These are phyloP conservation scores for Cavia porcellus DNA, from an alignment of 2,113 vertebrate species.

Conservation along the genomic window DNA sequence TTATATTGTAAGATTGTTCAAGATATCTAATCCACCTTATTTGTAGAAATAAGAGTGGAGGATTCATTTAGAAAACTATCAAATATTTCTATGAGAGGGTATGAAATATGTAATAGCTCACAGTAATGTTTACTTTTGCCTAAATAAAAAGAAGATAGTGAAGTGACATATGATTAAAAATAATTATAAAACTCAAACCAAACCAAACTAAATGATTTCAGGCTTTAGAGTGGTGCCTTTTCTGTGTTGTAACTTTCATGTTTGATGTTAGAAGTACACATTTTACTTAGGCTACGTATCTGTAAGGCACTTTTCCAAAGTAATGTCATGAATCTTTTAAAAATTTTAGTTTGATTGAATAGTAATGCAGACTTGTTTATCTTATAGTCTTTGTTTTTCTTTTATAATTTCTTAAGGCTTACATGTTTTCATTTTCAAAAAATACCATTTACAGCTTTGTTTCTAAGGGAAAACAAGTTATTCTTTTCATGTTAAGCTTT, in stretches of 20 bases:
- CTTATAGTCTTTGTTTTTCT: neutral
- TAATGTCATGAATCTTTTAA: neutral
- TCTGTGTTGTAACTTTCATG: neutral
- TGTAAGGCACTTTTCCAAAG: neutral
- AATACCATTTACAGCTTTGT: neutral
- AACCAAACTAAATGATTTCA: neutral
- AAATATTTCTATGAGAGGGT: neutral
- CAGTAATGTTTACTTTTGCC: neutral
- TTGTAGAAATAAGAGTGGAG: neutral
- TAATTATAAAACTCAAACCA: neutral
- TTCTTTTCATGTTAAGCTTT: neutral
- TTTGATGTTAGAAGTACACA: neutral
- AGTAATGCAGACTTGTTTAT: neutral
- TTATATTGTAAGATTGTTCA: neutral
- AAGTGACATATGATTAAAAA: neutral
- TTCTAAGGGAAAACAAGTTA: neutral
- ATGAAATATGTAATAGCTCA: neutral
- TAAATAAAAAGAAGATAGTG: neutral
- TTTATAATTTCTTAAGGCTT: neutral
- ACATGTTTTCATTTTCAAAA: neutral
- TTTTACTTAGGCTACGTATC: neutral
- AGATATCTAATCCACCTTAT: neutral
- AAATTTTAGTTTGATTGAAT: neutral
- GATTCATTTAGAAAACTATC: neutral
- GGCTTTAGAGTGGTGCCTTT: neutral